These are phyloP conservation scores for Apodemus agrarius DNA, from an alignment of 2,797 vertebrate species.

Conservation along the genomic window DNA sequence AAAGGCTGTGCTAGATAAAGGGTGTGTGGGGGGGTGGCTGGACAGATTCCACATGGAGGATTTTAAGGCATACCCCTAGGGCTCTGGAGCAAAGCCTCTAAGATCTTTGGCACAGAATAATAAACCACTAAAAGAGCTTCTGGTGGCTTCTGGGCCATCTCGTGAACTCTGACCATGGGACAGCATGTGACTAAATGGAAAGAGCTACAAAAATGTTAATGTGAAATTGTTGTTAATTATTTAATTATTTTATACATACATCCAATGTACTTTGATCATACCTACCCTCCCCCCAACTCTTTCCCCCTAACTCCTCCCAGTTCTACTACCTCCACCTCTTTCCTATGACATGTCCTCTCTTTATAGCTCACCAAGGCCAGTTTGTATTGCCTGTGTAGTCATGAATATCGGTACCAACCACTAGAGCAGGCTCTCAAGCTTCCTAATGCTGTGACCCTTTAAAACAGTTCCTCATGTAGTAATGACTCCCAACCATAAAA, in stretches of 20 bases:
- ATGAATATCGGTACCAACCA: background rate
- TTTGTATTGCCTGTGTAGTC: background rate
- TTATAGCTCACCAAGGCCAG: background rate
- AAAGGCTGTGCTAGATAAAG: background rate
- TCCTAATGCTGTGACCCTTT: background rate
- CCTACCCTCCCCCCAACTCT: background rate
- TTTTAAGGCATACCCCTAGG: background rate
- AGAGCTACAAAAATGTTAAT: background rate
- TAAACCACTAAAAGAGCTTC: background rate
- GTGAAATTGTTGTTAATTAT: background rate
- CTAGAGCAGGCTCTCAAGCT: background rate
- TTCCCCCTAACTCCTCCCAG: background rate
- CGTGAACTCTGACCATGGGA: background rate
- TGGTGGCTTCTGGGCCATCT: background rate
- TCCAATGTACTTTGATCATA: background rate
- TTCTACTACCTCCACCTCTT: background rate
- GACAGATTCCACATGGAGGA: background rate
- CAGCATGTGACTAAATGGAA: background rate
- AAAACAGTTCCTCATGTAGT: background rate
- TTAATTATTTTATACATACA: background rate
- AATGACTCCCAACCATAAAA: background rate
- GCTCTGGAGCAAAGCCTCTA: background rate
- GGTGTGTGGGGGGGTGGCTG: too few relatives aligned
- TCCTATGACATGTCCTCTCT: background rate
- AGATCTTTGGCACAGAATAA: background rate